Percentiles rank a stretch among this genome's conserved stretches.
phyloP scores from a whole-genome alignment of 2,888 invertebrate genomes.

The Hypercompe scribonia region DNA sequence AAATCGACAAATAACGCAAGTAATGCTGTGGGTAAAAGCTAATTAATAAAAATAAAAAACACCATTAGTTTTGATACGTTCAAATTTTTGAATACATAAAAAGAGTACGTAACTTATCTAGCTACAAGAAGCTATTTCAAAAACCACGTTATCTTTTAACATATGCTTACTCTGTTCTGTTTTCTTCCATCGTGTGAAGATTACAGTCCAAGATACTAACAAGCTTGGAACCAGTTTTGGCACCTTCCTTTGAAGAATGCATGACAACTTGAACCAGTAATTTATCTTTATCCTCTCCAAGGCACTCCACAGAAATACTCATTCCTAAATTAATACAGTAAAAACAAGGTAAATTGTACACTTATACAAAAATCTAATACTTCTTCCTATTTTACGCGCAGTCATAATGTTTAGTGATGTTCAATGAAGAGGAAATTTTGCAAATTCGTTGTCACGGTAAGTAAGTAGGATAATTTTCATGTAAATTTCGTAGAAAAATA shows the following conservation, averaged over 20 bases:
- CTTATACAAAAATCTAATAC: neutral
- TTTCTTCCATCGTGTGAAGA: conserved; percentile 89
- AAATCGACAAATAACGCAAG: no score
- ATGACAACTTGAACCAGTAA: conserved; percentile 88
- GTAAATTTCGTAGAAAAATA: neutral
- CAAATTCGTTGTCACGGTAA: neutral
- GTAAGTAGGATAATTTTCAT: neutral
- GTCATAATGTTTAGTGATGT: no score
- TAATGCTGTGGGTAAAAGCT: no score
- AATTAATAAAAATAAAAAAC: no score
- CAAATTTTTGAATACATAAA: no score
- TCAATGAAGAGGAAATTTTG: neutral
- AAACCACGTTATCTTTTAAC: no score
- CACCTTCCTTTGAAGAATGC: conserved; percentile 85
- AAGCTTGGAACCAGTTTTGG: conserved; percentile 86
- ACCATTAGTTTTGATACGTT: no score
- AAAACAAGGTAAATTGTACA: neutral
- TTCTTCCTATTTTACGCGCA: neutral
- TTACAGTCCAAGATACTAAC: conserved; percentile 87
- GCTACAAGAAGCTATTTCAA: no score
- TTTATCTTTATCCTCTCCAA: conserved; percentile 81
- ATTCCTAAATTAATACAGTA: conserved; percentile 56
- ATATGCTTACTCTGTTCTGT: conserved; percentile 83
- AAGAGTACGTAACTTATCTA: neutral
- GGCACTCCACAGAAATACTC: conserved; percentile 76